Percentiles rank a stretch among this genome's conserved stretches.
These are phyloP conservation scores for Chrysina gloriosa DNA, from an alignment of 2,888 invertebrate species.

Conservation along the genomic window DNA sequence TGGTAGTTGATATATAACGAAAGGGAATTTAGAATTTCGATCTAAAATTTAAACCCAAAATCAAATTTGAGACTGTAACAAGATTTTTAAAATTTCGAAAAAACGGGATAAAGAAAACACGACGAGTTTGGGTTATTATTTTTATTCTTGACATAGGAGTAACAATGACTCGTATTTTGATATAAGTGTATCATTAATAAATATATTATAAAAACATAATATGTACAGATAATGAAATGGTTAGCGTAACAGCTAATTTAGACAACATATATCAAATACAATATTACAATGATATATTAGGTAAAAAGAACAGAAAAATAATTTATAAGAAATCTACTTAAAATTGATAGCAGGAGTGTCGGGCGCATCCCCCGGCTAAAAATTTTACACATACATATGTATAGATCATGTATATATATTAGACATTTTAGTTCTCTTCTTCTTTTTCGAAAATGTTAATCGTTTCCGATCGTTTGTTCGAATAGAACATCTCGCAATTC, in stretches of 20 bases:
- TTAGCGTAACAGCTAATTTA: slow-evolving; percentile 58
- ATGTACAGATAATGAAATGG: slow-evolving; percentile 63
- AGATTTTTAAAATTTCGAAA: too few relatives aligned
- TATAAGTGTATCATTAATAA: slow-evolving; percentile 62
- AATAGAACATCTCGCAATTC: slow-evolving; percentile 43
- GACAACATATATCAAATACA: slow-evolving; percentile 51
- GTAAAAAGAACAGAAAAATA: slow-evolving; percentile 40
- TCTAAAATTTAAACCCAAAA: too few relatives aligned
- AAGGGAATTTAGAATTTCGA: too few relatives aligned
- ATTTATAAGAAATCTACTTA: slow-evolving; percentile 35
- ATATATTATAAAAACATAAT: slow-evolving; percentile 66
- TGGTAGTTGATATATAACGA: too few relatives aligned
- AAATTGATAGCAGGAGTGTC: slow-evolving; percentile 24
- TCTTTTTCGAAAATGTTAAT: neutral
- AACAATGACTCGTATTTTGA: slow-evolving; percentile 50
- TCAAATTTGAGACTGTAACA: too few relatives aligned
- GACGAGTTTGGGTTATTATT: slow-evolving; percentile 55
- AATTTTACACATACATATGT: slow-evolving; percentile 27
- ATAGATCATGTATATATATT: slow-evolving; percentile 5
- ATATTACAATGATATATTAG: slow-evolving; percentile 48
- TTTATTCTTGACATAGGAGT: slow-evolving; percentile 58
- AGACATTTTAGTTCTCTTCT: slow-evolving; percentile 30
- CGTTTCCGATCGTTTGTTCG: slow-evolving; percentile 7
- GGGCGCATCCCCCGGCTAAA: slow-evolving; percentile 19
- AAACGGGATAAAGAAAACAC: slow-evolving; percentile 39